Evolutionary conservation across 1,140 invertebrate genomes (phyloP).

Genomic region (Acyrthosiphon pisum): DNA sequence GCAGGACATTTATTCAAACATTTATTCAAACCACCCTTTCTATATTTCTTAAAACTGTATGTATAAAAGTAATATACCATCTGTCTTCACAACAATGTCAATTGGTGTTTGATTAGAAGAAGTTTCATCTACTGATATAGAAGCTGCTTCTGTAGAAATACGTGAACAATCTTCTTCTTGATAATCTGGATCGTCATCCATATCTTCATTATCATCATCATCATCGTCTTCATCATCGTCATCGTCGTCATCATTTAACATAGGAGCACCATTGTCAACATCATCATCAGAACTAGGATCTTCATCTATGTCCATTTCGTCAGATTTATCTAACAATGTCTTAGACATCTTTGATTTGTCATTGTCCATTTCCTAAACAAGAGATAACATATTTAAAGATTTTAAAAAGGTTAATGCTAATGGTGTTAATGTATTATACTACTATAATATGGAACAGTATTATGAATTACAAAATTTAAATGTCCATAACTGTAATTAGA

Average conservation of each 20-base stretch:
- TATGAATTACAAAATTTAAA: neutral
- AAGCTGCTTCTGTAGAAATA: slow-evolving; percentile 41
- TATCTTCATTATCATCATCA: slow-evolving; percentile 55
- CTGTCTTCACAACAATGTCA: slow-evolving; percentile 12
- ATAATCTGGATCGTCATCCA: slow-evolving; percentile 55
- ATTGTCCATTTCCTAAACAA: slow-evolving; percentile 51
- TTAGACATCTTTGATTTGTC: slow-evolving; percentile 53
- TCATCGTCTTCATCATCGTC: slow-evolving; percentile 44
- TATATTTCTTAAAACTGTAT: neutral
- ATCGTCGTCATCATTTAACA: slow-evolving; percentile 49
- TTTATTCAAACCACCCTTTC: too few species aligned
- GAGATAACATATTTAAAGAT: neutral
- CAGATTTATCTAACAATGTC: slow-evolving; percentile 49
- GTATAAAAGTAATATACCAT: neutral
- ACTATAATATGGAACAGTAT: neutral
- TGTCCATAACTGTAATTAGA: slow-evolving; percentile 5
- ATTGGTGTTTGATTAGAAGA: slow-evolving; percentile 45
- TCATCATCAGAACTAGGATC: slow-evolving; percentile 49
- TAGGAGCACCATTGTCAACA: slow-evolving; percentile 45
- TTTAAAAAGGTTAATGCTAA: neutral
- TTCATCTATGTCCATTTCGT: slow-evolving; percentile 53
- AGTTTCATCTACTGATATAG: slow-evolving; percentile 42
- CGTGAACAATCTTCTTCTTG: slow-evolving; percentile 51
- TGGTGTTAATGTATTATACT: neutral
- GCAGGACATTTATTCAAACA: too few species aligned